phyloP scores from a whole-genome alignment of 2,888 invertebrate genomes.

The Cremastobaeus sp. region DNA sequence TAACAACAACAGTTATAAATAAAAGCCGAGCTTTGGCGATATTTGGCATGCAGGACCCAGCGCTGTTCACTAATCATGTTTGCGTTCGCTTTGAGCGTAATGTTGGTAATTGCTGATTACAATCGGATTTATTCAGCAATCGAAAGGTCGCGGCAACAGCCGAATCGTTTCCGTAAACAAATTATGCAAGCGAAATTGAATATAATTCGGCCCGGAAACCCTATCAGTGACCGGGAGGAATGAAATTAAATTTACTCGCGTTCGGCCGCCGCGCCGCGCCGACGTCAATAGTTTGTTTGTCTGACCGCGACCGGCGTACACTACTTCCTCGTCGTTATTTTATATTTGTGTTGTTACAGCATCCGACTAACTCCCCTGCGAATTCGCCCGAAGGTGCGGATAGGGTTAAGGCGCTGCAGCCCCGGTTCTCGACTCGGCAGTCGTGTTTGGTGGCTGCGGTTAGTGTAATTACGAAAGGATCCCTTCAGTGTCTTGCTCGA shows the following conservation, averaged over 20 bases:
- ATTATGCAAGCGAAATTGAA: background rate
- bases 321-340: slow-evolving; percentile 57
- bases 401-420: slow-evolving; percentile 67
- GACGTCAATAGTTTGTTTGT: slow-evolving; percentile 56
- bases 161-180: too few species aligned
- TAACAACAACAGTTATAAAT: slow-evolving; percentile 34
- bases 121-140: slow-evolving; percentile 29
- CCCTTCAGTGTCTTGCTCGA: slow-evolving; percentile 71
- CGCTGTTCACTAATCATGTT: slow-evolving; percentile 39
- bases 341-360: slow-evolving; percentile 59
- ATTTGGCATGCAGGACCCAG: slow-evolving; percentile 29
- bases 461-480: slow-evolving; percentile 77
- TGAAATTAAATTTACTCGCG: slow-evolving; percentile 35
- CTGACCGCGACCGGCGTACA: slow-evolving; percentile 52
- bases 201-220: background rate
- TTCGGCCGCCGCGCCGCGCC: slow-evolving; percentile 28
- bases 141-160: too few species aligned
- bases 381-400: slow-evolving; percentile 69
- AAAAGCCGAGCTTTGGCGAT: background rate
- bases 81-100: slow-evolving; percentile 14
- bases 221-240: background rate
- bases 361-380: slow-evolving; percentile 56
- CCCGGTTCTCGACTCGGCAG: slow-evolving; percentile 64
- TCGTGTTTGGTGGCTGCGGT: slow-evolving; percentile 75
- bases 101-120: slow-evolving; percentile 40